Evolutionary conservation across 2,888 invertebrate species (phyloP).

Genomic region (Drosophila birchii): DNA sequence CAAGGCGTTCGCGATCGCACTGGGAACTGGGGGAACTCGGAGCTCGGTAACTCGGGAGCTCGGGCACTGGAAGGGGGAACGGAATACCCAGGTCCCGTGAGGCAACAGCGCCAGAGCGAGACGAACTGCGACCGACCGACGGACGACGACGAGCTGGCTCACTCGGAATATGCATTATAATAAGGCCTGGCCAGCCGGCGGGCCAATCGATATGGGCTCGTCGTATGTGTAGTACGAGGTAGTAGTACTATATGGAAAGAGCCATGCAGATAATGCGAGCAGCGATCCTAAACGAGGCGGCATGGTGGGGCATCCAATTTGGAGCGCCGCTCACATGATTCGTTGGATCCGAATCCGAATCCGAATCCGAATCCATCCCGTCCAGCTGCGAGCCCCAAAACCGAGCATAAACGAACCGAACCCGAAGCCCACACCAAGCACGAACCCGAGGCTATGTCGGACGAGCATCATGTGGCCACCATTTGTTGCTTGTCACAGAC

Average conservation of each 20-base stretch:
- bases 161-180: slow-evolving; percentile 51
- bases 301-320: slow-evolving; percentile 58
- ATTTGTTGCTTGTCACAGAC: slow-evolving; percentile 66
- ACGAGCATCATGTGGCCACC: slow-evolving; percentile 70
- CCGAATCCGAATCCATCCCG: slow-evolving; percentile 18
- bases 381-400: slow-evolving; percentile 38
- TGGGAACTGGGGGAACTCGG: slow-evolving; percentile 25
- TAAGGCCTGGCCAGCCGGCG: slow-evolving; percentile 24
- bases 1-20: slow-evolving; percentile 59
- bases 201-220: slow-evolving; percentile 39
- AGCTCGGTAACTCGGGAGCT: slow-evolving; percentile 27
- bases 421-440: slow-evolving; percentile 15
- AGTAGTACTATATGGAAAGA: slow-evolving; percentile 8
- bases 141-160: slow-evolving; percentile 18
- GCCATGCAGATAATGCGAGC: slow-evolving; percentile 42
- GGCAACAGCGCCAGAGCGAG: slow-evolving; percentile 31
- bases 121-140: slow-evolving; percentile 5
- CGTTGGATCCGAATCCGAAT: slow-evolving; percentile 21
- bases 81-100: slow-evolving; percentile 44
- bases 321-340: slow-evolving; percentile 45
- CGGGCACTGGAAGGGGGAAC: slow-evolving; percentile 22
- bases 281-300: slow-evolving; percentile 31
- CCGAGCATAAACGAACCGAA: slow-evolving; percentile 21
- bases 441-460: slow-evolving; percentile 25
- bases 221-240: slow-evolving; percentile 8